phyloP scores from a whole-genome alignment of 2,888 invertebrate species.

The Chloroclysta siterata region DNA sequence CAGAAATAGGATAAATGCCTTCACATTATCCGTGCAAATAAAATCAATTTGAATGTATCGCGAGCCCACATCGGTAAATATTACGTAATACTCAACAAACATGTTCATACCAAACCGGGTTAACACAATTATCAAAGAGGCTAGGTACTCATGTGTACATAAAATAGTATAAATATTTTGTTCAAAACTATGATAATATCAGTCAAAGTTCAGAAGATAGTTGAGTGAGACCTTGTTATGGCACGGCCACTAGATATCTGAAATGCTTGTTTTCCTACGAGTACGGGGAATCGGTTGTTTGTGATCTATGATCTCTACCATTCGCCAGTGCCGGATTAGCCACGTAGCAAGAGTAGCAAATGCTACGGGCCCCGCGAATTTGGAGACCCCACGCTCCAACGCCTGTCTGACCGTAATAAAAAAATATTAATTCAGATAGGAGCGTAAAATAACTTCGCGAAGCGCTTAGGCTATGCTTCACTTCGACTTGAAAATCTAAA shows the following conservation, averaged over 20 bases:
- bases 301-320: slow-evolving; percentile 12
- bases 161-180: slow-evolving; percentile 67
- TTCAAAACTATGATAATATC: slow-evolving; percentile 59
- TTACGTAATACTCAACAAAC: slow-evolving; percentile 53
- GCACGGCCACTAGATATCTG: slow-evolving; percentile 48
- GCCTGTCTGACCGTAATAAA: too few species aligned
- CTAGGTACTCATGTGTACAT: slow-evolving; percentile 46
- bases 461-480: too few species aligned
- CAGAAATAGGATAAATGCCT: neutral
- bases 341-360: too few species aligned
- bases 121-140: slow-evolving; percentile 51
- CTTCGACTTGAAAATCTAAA: too few species aligned
- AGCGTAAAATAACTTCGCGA: too few species aligned
- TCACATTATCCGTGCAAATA: slow-evolving; percentile 25
- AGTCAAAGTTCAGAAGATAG: slow-evolving; percentile 73
- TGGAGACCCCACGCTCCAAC: too few species aligned
- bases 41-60: slow-evolving; percentile 12
- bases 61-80: slow-evolving; percentile 36
- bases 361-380: too few species aligned
- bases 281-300: slow-evolving; percentile 15
- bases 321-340: too few species aligned
- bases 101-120: slow-evolving; percentile 52
- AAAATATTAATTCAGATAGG: too few species aligned
- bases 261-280: slow-evolving; percentile 35
- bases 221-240: slow-evolving; percentile 58